These are phyloP conservation scores for Caerostris extrusa DNA, from an alignment of 1,140 invertebrate genomes.

Conservation along the genomic window DNA sequence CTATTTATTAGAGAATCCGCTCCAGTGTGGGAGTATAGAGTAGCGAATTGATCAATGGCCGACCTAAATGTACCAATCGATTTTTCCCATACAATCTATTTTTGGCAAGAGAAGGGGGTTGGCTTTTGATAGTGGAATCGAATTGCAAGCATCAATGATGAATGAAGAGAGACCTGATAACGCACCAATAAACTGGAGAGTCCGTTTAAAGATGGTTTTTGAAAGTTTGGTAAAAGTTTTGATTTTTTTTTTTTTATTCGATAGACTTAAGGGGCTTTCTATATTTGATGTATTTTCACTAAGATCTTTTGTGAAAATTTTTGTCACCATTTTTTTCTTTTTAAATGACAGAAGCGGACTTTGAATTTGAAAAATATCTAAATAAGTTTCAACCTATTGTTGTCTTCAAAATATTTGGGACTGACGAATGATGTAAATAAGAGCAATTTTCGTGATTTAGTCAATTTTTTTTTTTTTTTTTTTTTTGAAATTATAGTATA, in stretches of 20 bases:
- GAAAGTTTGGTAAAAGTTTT: neutral
- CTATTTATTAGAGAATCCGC: neutral
- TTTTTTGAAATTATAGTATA: no score
- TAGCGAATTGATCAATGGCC: conserved; percentile 40
- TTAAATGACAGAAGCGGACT: no score
- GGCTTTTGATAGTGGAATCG: neutral
- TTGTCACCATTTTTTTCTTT: no score
- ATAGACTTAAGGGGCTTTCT: neutral
- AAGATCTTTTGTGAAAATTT: no score
- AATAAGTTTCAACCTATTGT: no score
- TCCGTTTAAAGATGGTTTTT: neutral
- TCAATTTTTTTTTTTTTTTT: no score
- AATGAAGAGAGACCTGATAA: neutral
- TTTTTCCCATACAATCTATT: conserved; percentile 55
- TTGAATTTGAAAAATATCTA: no score
- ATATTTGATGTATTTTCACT: neutral
- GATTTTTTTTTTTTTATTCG: neutral
- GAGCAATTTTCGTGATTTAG: no score
- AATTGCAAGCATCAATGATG: neutral
- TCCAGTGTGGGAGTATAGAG: neutral
- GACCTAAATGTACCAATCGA: conserved; percentile 52
- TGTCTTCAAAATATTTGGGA: no score
- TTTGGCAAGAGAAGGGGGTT: conserved; percentile 4
- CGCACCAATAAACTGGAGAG: neutral
- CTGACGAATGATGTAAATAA: no score